These are phyloP conservation scores for Holotrichia oblita DNA, from an alignment of 1,140 invertebrate genomes.

Conservation along the genomic window DNA sequence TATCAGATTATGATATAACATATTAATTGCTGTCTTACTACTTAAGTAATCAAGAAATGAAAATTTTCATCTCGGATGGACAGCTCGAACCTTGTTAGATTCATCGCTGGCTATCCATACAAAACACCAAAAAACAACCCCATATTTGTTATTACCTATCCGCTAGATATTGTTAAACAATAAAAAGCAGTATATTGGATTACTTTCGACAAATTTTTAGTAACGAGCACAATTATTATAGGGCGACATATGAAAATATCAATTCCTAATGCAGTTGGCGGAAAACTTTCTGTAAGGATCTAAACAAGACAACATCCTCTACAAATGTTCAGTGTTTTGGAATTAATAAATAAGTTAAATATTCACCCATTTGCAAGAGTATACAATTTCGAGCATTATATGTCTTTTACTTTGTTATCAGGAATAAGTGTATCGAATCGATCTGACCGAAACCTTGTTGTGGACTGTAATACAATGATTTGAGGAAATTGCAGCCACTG, in stretches of 20 bases:
- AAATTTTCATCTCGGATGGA: too few relatives aligned
- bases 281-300: neutral
- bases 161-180: neutral
- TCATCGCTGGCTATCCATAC: too few relatives aligned
- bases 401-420: neutral
- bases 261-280: slow-evolving; percentile 2
- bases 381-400: neutral
- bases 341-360: slow-evolving; percentile 17
- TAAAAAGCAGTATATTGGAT: neutral
- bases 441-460: neutral
- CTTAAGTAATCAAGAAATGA: too few relatives aligned
- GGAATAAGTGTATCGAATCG: slow-evolving; percentile 22
- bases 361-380: neutral
- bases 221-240: neutral
- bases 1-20: too few relatives aligned
- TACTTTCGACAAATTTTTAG: neutral
- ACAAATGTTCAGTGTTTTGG: neutral
- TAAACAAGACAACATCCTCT: neutral
- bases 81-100: too few relatives aligned
- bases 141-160: neutral
- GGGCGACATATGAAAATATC: neutral
- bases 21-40: too few relatives aligned
- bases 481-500: slow-evolving; percentile 3
- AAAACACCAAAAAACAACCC: too few relatives aligned
- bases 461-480: slow-evolving; percentile 15